Base-by-base conservation (phyloP, 2,888 invertebrate genomes). In the Phalera bucephala region DNA sequence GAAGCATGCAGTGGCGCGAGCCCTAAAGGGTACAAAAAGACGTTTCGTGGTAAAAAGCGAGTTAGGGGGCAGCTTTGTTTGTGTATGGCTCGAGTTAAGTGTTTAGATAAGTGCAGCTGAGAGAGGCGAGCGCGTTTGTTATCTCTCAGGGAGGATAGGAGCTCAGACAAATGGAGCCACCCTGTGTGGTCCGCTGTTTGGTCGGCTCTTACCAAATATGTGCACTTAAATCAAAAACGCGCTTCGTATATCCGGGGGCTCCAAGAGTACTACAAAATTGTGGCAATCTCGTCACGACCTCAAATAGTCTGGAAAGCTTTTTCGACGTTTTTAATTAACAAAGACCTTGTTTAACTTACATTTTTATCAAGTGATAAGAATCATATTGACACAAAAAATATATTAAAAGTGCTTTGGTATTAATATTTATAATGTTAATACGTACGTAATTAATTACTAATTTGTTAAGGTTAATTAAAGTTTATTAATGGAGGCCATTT, bases 91-190 rank as follows among this genome's bases (percentile, higher is more conserved):
- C 74, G 79, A 76, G 80, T 79, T 82, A 82, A 88, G 89, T 88
- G 89, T 88, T 89, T 89, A 85, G 84, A 87, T 88, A 89, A 89
- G 87, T 86, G 87, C 78, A 79, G 73, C 74, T 70, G 78, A 81
- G 85, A 82, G 81, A 75, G 67, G 70, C 65, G 71, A 69, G 77
- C 76, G 66, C 84, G 85, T 85, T 82, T 85, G 87, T 86, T 88
- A 88, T 87, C 87, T 87, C 79, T 76, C 64, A 65, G 76, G 75
- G 79, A 80, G 79, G 71, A 67, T 52, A 64, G 68, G 61, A 68
- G 70, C 66, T 65, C 78, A 69, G 81, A 79, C 85, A 83, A 86
- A 87, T 84, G 88, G 79, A 82, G 68, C 77, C 87, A 79, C 80
- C 85, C 80, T 86, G 87, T 88, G 88, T 86, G 88, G 86, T 86